These are phyloP conservation scores for Psylliodes chrysocephalus DNA, from an alignment of 2,888 invertebrate genomes.

Conservation along the genomic window DNA sequence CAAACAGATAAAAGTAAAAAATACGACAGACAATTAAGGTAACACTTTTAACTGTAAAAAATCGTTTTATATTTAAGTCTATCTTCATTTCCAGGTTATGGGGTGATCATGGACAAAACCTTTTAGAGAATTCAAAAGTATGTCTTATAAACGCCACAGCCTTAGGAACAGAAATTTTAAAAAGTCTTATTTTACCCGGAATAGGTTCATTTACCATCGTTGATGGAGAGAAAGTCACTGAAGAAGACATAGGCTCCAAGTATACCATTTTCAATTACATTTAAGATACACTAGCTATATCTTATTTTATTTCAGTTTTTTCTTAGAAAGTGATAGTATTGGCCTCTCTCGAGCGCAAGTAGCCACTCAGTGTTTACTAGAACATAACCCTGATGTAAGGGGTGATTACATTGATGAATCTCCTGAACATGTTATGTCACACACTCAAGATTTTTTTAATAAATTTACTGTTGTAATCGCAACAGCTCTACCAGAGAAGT, in stretches of 20 bases:
- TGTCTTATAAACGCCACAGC: conserved; percentile 95
- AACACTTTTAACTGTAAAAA: conserved; percentile 23
- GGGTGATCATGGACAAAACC: conserved; percentile 97
- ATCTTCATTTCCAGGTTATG: conserved; percentile 76
- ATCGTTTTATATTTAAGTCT: background rate
- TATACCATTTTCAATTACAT: conserved; percentile 61
- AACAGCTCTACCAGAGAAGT: conserved; percentile 79
- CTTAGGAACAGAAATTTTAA: conserved; percentile 93
- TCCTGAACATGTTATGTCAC: conserved; percentile 83
- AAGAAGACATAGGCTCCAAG: conserved; percentile 95
- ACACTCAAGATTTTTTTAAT: conserved; percentile 89
- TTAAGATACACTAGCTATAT: background rate
- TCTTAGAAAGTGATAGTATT: conserved; percentile 83
- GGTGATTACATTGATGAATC: conserved; percentile 94
- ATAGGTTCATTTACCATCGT: conserved; percentile 92
- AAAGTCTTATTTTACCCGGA: conserved; percentile 94
- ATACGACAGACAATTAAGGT: conserved; percentile 78
- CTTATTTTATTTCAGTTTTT: conserved; percentile 74
- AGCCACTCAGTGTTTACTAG: conserved; percentile 82
- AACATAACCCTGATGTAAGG: conserved; percentile 92
- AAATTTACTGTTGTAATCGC: conserved; percentile 89
- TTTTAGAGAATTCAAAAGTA: conserved; percentile 88
- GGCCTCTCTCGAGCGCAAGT: conserved; percentile 88
- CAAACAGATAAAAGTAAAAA: conserved; percentile 76
- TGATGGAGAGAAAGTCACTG: conserved; percentile 86